Conservation (phyloP, 2,888 invertebrate genomes). For the Horisme vitalbata region DNA sequence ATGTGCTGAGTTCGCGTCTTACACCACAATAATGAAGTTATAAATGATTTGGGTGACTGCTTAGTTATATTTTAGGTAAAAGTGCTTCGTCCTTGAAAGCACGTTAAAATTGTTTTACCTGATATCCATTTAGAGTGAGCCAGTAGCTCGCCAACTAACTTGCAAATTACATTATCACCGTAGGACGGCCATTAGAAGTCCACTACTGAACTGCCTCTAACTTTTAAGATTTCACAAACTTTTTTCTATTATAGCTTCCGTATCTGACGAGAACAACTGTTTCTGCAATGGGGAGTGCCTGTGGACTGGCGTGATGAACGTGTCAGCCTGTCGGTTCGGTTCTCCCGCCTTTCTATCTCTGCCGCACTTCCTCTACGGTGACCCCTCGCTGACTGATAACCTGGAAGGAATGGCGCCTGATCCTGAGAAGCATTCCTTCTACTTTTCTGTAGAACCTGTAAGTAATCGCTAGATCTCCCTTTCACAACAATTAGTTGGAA, state of each 20-base stretch:
- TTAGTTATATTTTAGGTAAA: no score
- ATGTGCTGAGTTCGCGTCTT: no score
- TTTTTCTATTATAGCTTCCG: conserved; percentile 71
- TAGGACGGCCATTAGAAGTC: no score
- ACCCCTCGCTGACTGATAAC: conserved; percentile 84
- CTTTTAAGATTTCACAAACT: no score
- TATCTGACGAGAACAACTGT: conserved; percentile 85
- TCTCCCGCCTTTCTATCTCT: conserved; percentile 92
- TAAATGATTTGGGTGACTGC: no score
- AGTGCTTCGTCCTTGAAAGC: no score
- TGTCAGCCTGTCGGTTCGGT: conserved; percentile 89
- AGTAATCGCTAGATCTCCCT: conserved; percentile 36
- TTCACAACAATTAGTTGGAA: background rate
- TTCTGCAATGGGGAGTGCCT: conserved; percentile 89
- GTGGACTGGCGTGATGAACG: conserved; percentile 89
- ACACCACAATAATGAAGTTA: no score
- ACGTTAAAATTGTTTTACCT: no score
- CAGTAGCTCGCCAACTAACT: no score
- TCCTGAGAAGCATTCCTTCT: conserved; percentile 87
- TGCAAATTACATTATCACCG: no score
- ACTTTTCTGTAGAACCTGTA: conserved; percentile 89
- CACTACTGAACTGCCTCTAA: no score
- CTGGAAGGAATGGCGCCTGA: conserved; percentile 88
- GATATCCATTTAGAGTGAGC: no score
- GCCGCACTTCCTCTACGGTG: conserved; percentile 92